phyloP scores from a whole-genome alignment of 1,140 invertebrate species.

The Marisa cornuarietis region DNA sequence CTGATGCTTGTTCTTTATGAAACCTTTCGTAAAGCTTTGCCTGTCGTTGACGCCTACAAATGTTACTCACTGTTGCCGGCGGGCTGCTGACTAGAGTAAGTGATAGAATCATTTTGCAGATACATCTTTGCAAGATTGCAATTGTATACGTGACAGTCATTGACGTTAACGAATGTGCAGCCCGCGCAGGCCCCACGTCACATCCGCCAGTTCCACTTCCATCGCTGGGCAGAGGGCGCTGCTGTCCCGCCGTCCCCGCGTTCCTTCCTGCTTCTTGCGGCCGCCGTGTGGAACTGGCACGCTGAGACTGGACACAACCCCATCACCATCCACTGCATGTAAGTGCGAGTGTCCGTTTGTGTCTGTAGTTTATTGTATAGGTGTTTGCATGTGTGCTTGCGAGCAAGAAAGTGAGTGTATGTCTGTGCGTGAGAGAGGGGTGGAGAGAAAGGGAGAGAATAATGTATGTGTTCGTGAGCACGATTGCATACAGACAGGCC shows the following conservation, averaged over 20 bases:
- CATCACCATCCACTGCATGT: conserved; percentile 64
- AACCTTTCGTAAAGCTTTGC: too few relatives aligned
- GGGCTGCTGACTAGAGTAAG: neutral
- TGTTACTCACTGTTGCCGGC: too few relatives aligned
- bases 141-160: neutral
- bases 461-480: too few relatives aligned
- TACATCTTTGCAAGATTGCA: neutral
- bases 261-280: conserved; percentile 57
- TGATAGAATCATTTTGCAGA: neutral
- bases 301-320: conserved; percentile 55
- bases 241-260: conserved; percentile 54
- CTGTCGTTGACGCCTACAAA: too few relatives aligned
- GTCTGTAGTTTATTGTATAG: neutral
- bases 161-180: conserved; percentile 27
- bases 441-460: neutral
- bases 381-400: conserved; percentile 2
- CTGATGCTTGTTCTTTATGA: too few relatives aligned
- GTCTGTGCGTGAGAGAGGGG: neutral
- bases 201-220: conserved; percentile 64
- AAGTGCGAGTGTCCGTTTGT: conserved; percentile 18
- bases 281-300: conserved; percentile 60
- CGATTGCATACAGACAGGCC: too few relatives aligned
- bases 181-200: conserved; percentile 49
- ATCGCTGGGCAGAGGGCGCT: conserved; percentile 55
- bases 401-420: neutral